Base-by-base conservation (phyloP, 2,113 vertebrate genomes). In the Epinephelus moara region DNA sequence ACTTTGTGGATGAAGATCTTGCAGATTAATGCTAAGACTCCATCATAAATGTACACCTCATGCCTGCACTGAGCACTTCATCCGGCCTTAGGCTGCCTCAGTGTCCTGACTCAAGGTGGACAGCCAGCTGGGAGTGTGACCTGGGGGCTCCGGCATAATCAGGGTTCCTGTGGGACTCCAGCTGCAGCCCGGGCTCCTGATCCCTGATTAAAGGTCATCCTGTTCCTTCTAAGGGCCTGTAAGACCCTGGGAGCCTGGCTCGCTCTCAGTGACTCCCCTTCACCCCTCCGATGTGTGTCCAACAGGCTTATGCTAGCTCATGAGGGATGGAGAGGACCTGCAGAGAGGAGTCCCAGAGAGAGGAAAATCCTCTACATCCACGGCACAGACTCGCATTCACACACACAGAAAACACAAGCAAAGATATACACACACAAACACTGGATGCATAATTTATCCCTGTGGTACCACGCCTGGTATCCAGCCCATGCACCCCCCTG, bases 181-280 rank as follows among this genome's bases (percentile, higher is more conserved):
- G 91, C 93, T 94, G 93, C 90, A 94, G 74, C 69, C 82, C 12
- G 25, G 87, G 71, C 81, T 81, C 78, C 92, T 95, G 94, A 95
- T 95, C 95, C 92, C 82, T 88, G 94, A 95, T 95, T 95, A 95
- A 95, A 94, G 89, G 94, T 95, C 94, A 95, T 93, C 93, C 87
- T 55, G 60, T 70, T 86, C 80, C 84, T 86, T 93, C 88, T 93
- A 92, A 94, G 91, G 92, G 90, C 89, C 93, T 93, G 91, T 94
- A 94, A 95, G 90, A 93, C 91, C 81, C 80, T 85, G 88, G 87
- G 87, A 93, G 88, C 85, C 80, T 45, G 70, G 87, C 81, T 85
- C 82, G 71, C 88, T 89, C 89, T 87, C 70, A 73, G 90, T 89
- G 89, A 91, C 91, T 88, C 84, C 78, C 86, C 91, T 91, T 82